Evolutionary conservation across 2,888 invertebrate species (phyloP).

Genomic region (Xestia c-nigrum): DNA sequence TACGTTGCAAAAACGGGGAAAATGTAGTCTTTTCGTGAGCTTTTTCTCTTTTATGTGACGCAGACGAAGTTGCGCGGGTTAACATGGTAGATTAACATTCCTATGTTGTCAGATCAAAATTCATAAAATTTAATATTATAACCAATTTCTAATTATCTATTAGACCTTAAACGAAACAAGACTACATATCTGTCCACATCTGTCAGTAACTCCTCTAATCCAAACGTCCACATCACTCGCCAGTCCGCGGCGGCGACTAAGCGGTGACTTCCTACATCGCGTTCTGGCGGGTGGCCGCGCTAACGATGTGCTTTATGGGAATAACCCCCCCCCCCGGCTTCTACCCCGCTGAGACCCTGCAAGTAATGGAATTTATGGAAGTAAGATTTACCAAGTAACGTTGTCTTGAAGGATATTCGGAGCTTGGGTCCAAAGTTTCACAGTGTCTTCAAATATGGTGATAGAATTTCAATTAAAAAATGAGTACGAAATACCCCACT

Average conservation of each 20-base stretch:
- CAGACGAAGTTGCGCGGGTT: no score
- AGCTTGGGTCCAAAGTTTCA: not conserved
- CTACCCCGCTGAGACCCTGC: constrained; percentile 41
- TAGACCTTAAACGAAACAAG: not conserved
- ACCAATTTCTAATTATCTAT: not conserved
- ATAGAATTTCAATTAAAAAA: no score
- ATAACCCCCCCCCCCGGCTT: constrained; percentile 63
- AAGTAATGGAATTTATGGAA: constrained; percentile 27
- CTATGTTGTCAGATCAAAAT: not conserved
- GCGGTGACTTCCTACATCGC: constrained; percentile 86
- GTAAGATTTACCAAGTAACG: constrained; percentile 36
- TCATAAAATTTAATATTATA: not conserved
- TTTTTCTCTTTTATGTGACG: no score
- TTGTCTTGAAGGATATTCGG: constrained; percentile 6
- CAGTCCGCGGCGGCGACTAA: constrained; percentile 71
- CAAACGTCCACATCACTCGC: constrained; percentile 72
- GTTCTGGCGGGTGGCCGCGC: constrained; percentile 84
- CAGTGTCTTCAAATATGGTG: no score
- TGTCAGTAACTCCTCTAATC: not conserved
- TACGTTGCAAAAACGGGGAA: no score
- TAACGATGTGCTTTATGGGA: constrained; percentile 88
- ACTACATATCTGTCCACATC: not conserved
- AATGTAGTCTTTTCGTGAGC: no score
- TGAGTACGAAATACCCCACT: no score
- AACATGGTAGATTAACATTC: no score